These are phyloP conservation scores for Sphaerodactylus townsendi DNA, from an alignment of 2,113 vertebrate species.

Conservation along the genomic window DNA sequence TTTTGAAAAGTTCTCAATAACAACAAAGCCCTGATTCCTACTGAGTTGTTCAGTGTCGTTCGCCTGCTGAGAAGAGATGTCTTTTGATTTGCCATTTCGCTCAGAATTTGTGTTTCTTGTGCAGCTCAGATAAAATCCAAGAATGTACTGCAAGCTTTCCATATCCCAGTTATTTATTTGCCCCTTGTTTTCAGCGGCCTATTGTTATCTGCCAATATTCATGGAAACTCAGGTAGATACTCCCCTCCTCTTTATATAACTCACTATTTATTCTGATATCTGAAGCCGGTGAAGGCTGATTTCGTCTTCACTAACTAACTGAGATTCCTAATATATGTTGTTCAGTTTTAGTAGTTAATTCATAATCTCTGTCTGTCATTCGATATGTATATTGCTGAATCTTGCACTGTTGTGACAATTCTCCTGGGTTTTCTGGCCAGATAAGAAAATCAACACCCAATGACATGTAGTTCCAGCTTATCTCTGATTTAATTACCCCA, in stretches of 20 bases:
- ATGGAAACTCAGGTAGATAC: not conserved
- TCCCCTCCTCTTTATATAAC: not conserved
- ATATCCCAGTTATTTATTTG: not conserved
- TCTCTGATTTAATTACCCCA: not conserved
- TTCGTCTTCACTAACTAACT: not conserved
- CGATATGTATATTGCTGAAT: too few species aligned
- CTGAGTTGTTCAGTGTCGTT: not conserved
- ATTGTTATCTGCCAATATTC: not conserved
- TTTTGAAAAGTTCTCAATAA: slow-evolving; percentile 36
- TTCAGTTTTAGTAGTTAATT: not conserved
- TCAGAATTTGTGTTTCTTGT: not conserved
- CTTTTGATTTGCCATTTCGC: slow-evolving; percentile 16
- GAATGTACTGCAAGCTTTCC: not conserved
- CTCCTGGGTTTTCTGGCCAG: too few species aligned
- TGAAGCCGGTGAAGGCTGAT: not conserved
- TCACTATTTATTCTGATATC: not conserved
- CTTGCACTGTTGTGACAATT: too few species aligned
- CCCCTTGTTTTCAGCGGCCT: not conserved
- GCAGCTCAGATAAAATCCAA: not conserved
- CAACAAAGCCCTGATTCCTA: not conserved
- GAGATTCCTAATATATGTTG: not conserved
- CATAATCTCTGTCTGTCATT: not conserved
- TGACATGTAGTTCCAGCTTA: too few species aligned
- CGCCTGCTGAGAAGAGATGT: not conserved
- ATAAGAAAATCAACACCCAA: too few species aligned